phyloP scores from a whole-genome alignment of 2,888 invertebrate species.

The Rhagonycha lutea region DNA sequence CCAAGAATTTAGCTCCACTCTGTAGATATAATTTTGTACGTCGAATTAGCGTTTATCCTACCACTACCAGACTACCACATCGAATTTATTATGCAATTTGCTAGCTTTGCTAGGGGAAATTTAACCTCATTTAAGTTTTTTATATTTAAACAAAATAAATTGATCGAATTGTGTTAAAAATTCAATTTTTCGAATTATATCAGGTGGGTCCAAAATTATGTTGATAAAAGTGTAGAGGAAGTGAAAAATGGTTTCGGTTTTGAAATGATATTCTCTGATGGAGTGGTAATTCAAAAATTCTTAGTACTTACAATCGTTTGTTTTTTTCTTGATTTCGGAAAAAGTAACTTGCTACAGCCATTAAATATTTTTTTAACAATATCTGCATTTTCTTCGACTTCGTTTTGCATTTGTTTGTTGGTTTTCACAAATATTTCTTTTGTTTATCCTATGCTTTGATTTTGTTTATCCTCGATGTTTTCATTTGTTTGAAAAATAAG shows the following conservation, averaged over 20 bases:
- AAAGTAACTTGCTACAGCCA: not conserved
- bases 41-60: not conserved
- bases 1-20: not conserved
- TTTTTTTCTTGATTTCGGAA: not conserved
- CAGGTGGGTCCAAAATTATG: not conserved
- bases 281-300: not conserved
- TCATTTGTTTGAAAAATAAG: not conserved
- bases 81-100: not conserved
- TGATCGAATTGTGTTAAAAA: not conserved
- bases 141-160: not conserved
- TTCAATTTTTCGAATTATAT: not conserved
- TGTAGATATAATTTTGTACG: not conserved
- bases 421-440: not conserved
- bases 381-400: not conserved
- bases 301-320: not conserved
- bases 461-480: not conserved
- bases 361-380: not conserved
- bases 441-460: not conserved
- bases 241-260: not conserved
- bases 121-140: not conserved
- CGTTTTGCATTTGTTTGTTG: not conserved
- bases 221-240: not conserved
- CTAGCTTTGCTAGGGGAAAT: not conserved
- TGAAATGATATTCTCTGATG: not conserved
- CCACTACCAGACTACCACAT: too few species aligned